Percentiles rank a stretch among this genome's conserved stretches.
Conservation (phyloP, 2,113 vertebrate genomes). For the Mellivora capensis region DNA sequence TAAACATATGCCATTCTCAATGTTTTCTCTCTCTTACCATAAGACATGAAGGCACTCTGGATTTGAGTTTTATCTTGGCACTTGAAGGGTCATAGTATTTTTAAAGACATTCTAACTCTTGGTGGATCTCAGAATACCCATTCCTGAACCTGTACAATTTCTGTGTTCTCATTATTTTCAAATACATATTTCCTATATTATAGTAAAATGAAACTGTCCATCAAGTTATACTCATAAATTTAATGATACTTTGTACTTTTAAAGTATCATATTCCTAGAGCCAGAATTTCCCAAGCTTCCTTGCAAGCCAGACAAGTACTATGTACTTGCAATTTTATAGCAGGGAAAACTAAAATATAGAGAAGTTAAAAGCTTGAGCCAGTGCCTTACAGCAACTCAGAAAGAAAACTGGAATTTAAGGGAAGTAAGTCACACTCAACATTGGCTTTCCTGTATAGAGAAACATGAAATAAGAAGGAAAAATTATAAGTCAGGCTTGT, state of each 20-base stretch:
- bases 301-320: not conserved
- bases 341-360: not conserved
- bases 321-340: not conserved
- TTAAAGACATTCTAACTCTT: not conserved
- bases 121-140: not conserved
- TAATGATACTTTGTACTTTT: not conserved
- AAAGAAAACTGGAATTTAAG: slow-evolving; percentile 34
- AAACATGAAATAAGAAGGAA: not conserved
- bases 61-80: not conserved
- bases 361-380: not conserved
- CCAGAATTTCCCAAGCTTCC: not conserved
- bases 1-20: not conserved
- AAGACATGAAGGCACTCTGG: not conserved
- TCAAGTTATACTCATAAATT: not conserved
- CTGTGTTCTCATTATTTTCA: slow-evolving; percentile 4
- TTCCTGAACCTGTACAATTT: not conserved
- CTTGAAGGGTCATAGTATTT: not conserved
- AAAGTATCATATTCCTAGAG: not conserved
- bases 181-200: not conserved
- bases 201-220: not conserved
- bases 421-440: not conserved
- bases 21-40: not conserved
- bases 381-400: not conserved
- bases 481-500: not conserved
- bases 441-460: not conserved